Conservation (phyloP, 30 jellyfish, hydroid and myxozoan genomes). For the Turritopsis dohrnii region DNA sequence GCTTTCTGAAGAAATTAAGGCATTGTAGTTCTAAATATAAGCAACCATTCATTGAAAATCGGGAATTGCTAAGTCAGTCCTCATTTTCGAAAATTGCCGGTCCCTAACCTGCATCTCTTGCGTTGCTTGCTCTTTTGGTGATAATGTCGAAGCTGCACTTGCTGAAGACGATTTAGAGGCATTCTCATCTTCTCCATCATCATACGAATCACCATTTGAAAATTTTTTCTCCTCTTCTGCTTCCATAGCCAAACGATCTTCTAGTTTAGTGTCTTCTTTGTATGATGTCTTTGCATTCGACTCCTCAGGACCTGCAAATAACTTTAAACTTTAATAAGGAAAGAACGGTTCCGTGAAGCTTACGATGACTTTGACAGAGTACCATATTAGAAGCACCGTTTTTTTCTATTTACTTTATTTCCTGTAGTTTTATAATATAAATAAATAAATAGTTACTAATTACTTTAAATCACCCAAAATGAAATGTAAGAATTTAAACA, state of each 20-base stretch:
- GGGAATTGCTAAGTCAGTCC: too few species aligned
- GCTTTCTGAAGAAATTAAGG: constrained; percentile 91
- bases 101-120: constrained; percentile 95
- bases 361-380: too few species aligned
- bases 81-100: too few species aligned
- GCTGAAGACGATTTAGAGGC: constrained; percentile 40
- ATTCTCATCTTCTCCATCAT: constrained; percentile 49
- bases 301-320: constrained; percentile 15
- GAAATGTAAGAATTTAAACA: too few species aligned
- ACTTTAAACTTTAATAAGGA: not conserved
- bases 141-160: constrained; percentile 66
- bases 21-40: constrained; percentile 76
- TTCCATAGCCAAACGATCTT: constrained; percentile 95
- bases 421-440: too few species aligned
- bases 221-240: constrained; percentile 98
- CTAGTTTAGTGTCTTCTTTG: constrained; percentile 90
- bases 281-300: constrained; percentile 43
- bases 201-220: constrained; percentile 91
- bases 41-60: too few species aligned
- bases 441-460: too few species aligned
- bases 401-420: too few species aligned
- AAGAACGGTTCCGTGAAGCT: too few species aligned
- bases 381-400: too few species aligned
- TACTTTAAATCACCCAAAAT: too few species aligned
- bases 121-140: constrained; percentile 98